Conservation (phyloP, 23 tunicate species). For the Clavelina lepadiformis region DNA sequence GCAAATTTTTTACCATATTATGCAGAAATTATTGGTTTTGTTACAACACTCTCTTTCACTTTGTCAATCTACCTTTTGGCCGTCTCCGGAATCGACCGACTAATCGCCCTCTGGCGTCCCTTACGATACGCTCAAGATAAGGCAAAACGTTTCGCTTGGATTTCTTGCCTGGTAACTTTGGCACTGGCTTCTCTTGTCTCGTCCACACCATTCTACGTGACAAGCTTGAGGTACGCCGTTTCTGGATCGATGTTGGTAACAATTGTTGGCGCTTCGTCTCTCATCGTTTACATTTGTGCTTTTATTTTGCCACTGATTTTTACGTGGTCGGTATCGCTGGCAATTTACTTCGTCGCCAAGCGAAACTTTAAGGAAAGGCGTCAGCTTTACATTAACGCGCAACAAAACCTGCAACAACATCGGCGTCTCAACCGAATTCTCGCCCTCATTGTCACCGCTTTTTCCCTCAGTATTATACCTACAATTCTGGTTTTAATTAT, state of each 20-base stretch:
- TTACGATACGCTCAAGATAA: conserved; percentile 7
- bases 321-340: conserved; percentile 15
- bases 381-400: conserved; percentile 3
- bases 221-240: background rate
- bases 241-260: conserved; percentile 15
- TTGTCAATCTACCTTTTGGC: conserved; percentile 20
- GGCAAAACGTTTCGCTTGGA: conserved; percentile 8
- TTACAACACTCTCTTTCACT: conserved; percentile 13
- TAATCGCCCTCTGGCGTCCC: conserved; percentile 12
- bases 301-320: conserved; percentile 12
- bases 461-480: conserved; percentile 16
- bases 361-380: conserved; percentile 9
- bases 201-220: background rate
- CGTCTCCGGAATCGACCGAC: conserved; percentile 22
- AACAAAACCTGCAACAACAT: conserved; percentile 14
- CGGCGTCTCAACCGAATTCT: conserved; percentile 1
- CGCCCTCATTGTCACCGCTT: conserved; percentile 16
- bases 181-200: conserved; percentile 1
- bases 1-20: background rate
- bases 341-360: conserved; percentile 5
- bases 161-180: conserved; percentile 4
- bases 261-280: conserved; percentile 5
- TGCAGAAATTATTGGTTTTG: conserved; percentile 12
- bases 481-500: conserved; percentile 15
- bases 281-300: conserved; percentile 6